phyloP scores from a whole-genome alignment of 2,888 invertebrate genomes.

The Octonoba sinensis region DNA sequence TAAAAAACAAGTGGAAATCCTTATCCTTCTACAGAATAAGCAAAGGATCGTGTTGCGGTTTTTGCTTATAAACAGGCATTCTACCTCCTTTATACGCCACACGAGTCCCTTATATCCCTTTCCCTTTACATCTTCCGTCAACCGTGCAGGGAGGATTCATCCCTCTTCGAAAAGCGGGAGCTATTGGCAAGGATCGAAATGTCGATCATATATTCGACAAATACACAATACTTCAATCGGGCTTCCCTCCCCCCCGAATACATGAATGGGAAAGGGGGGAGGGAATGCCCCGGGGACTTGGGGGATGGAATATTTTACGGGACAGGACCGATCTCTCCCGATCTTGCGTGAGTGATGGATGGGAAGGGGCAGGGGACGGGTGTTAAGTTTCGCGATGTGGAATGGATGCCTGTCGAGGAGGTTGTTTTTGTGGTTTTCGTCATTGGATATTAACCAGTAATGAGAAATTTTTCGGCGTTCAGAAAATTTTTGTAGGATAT shows the following conservation, averaged over 20 bases:
- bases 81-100: neutral
- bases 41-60: too few species aligned
- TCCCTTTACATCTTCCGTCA: neutral
- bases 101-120: too few species aligned
- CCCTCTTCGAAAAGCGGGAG: neutral
- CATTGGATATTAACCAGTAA: too few species aligned
- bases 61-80: too few species aligned
- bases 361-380: conserved; percentile 24
- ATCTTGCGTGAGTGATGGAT: conserved; percentile 47
- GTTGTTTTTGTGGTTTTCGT: conserved; percentile 7
- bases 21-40: too few species aligned
- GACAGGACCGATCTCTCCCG: conserved; percentile 9
- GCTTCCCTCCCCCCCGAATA: neutral
- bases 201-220: conserved; percentile 60
- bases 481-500: too few species aligned
- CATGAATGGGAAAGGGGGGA: conserved; percentile 14
- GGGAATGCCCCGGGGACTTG: conserved; percentile 24
- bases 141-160: neutral
- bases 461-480: too few species aligned
- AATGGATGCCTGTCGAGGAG: neutral
- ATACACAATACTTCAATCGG: conserved; percentile 59
- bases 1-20: too few species aligned
- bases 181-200: conserved; percentile 24
- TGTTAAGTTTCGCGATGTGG: conserved; percentile 34
- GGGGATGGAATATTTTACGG: conserved; percentile 35